Conservation (phyloP, 2,888 invertebrate genomes). For the Hydropsyche betteni region DNA sequence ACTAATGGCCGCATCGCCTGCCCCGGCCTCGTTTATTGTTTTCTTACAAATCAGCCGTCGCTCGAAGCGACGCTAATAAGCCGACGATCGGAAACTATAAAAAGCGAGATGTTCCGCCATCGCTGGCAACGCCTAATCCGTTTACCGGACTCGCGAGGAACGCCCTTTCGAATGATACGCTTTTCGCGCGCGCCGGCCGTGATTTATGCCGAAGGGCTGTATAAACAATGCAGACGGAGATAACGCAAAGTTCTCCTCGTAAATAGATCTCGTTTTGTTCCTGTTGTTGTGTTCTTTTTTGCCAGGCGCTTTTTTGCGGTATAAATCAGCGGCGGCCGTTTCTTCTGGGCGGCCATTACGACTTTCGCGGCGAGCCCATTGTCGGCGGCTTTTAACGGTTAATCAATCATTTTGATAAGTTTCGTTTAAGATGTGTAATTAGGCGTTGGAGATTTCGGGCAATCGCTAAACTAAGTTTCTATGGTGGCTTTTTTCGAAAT, state of each 20-base stretch:
- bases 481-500: too few relatives aligned
- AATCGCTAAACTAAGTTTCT: too few relatives aligned
- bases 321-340: too few relatives aligned
- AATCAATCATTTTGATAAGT: too few relatives aligned
- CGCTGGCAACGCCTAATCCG: slow-evolving; percentile 19
- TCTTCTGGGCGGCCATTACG: too few relatives aligned
- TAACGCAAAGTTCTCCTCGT: not conserved
- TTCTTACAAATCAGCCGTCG: slow-evolving; percentile 48
- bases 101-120: slow-evolving; percentile 23
- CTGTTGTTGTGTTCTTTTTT: too few relatives aligned
- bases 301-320: too few relatives aligned
- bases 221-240: slow-evolving; percentile 12
- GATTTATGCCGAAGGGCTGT: not conserved
- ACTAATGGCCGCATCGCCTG: slow-evolving; percentile 51
- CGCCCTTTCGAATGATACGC: slow-evolving; percentile 2
- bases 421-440: too few relatives aligned
- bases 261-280: too few relatives aligned
- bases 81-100: slow-evolving; percentile 13
- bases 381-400: too few relatives aligned
- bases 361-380: too few relatives aligned
- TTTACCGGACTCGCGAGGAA: not conserved
- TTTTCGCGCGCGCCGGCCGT: slow-evolving; percentile 1
- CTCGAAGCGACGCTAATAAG: slow-evolving; percentile 21
- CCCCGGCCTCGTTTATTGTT: slow-evolving; percentile 51
- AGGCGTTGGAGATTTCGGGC: too few relatives aligned